Percentiles rank a stretch among this genome's conserved stretches.
phyloP scores from a whole-genome alignment of 2,797 vertebrate species.

The Centroberyx gerrardi region DNA sequence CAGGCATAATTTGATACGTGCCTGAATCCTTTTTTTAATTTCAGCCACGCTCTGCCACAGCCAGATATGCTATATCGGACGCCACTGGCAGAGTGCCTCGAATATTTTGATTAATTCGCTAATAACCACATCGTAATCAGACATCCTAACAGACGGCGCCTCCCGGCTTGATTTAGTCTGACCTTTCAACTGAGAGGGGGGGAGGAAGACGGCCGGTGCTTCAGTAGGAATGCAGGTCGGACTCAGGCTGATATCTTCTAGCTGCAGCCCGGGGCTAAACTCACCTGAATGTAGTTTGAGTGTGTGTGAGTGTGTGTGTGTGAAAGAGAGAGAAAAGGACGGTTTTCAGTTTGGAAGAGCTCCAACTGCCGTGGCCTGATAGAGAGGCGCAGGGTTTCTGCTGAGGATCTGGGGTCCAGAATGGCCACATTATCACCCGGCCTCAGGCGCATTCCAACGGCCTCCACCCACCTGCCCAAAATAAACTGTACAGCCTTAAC shows the following conservation, averaged over 20 bases:
- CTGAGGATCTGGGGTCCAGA: conserved; percentile 76
- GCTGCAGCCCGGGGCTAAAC: conserved; percentile 38
- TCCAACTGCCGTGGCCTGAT: conserved; percentile 78
- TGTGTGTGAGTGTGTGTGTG: not conserved
- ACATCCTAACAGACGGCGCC: conserved; percentile 40
- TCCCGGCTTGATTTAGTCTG: conserved; percentile 71
- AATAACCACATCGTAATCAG: conserved; percentile 69
- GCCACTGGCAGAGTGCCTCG: conserved; percentile 58
- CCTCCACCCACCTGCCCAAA: conserved; percentile 88
- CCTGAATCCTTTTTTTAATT: conserved; percentile 65
- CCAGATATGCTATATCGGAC: conserved; percentile 62
- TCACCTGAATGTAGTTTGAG: conserved; percentile 25
- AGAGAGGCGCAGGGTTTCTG: conserved; percentile 76
- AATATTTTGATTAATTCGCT: conserved; percentile 74
- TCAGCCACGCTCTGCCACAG: conserved; percentile 39
- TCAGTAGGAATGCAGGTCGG: conserved; percentile 60
- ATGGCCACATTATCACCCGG: conserved; percentile 86
- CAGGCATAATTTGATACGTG: conserved; percentile 73
- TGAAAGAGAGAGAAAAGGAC: conserved; percentile 20
- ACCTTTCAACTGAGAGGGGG: conserved; percentile 56
- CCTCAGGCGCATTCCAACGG: conserved; percentile 87
- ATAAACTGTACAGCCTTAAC: conserved; percentile 86
- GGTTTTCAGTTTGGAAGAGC: conserved; percentile 74
- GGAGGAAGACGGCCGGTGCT: conserved; percentile 56
- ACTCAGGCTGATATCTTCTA: conserved; percentile 44